phyloP scores from a whole-genome alignment of 1,140 invertebrate genomes.

The Drosophila quadrilineata region DNA sequence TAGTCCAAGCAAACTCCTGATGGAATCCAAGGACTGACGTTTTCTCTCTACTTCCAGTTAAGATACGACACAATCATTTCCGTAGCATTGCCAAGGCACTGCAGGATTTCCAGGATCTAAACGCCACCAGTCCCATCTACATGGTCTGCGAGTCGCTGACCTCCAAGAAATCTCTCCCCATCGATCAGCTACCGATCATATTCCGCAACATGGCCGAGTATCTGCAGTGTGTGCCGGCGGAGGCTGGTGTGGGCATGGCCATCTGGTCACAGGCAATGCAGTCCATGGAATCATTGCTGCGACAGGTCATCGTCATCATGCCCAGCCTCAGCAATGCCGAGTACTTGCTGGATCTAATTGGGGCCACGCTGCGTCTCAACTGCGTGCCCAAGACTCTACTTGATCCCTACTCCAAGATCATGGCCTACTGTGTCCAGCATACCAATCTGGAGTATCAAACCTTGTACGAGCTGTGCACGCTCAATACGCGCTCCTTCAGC shows the following conservation, averaged over 20 bases:
- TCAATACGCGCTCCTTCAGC: slow-evolving; percentile 93
- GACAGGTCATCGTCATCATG: slow-evolving; percentile 89
- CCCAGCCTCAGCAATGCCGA: slow-evolving; percentile 88
- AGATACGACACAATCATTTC: slow-evolving; percentile 87
- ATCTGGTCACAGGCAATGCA: slow-evolving; percentile 92
- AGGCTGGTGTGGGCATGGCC: slow-evolving; percentile 87
- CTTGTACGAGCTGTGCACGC: slow-evolving; percentile 93
- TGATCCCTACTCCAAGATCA: slow-evolving; percentile 97
- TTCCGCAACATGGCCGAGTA: slow-evolving; percentile 96
- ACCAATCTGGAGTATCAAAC: slow-evolving; percentile 91
- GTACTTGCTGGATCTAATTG: slow-evolving; percentile 92
- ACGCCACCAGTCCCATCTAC: slow-evolving; percentile 96
- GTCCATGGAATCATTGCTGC: slow-evolving; percentile 92
- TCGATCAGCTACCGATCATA: slow-evolving; percentile 88
- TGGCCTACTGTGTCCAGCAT: slow-evolving; percentile 95
- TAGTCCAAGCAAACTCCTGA: not conserved
- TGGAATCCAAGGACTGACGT: not conserved
- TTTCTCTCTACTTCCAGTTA: slow-evolving; percentile 39
- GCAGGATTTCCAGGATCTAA: slow-evolving; percentile 98
- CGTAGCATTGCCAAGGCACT: slow-evolving; percentile 95
- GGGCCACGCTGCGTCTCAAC: slow-evolving; percentile 92
- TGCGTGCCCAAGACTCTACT: slow-evolving; percentile 87
- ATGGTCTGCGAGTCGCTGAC: slow-evolving; percentile 95
- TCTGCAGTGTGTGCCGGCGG: slow-evolving; percentile 94
- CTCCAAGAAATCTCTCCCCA: slow-evolving; percentile 91